Base-by-base conservation (phyloP, 2,888 invertebrate genomes). In the Orchesella flavescens region DNA sequence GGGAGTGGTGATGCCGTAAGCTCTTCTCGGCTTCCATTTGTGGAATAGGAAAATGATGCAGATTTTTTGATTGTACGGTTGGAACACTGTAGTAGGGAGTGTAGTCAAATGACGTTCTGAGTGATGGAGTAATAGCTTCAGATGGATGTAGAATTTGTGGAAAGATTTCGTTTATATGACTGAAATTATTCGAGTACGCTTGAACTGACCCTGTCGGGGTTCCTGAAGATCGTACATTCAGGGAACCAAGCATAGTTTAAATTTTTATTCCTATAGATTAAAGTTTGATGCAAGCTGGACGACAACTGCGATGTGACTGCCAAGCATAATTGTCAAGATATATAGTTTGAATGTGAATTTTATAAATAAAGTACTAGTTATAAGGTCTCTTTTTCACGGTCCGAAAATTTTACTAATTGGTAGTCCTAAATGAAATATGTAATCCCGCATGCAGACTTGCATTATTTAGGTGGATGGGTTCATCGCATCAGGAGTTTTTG, bases 391-490 rank as follows among this genome's bases (percentile, higher is more conserved):
- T 34, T 23, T 68, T 77, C 68, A 68, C 61, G 77, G 68, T 59
- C 77, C 77, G 77, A 77, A 77, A 46, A 77, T 19, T 46, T 13
- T 5, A 0, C 19, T 69, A 77, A 77, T 76, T 76, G n/a, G 24
- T 17, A 21, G 55, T 43, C 66, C 75, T 65, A 34, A 73, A 24
- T 55, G 49, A 15, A 21, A 17, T 43, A 24, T 34, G 43, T 34
- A 34, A 34, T 34, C 34, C 7, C 7, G 43, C 34, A 65, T 1
- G 65, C 23, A 17, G 2, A 24, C 15, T 63, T 63, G 24, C 24
- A 63, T n/a, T 24, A 13, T 24, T 9, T 24, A 21, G 43, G 65
- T 43, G 43, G 15, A 15, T 12, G 5, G 7, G 7, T 34, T 34
- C 34, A 34, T 34, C 34, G 34, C 34, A 34, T 34, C 34, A 34